These are phyloP conservation scores for Anniella stebbinsi DNA, from an alignment of 2,797 vertebrate genomes.

Conservation along the genomic window DNA sequence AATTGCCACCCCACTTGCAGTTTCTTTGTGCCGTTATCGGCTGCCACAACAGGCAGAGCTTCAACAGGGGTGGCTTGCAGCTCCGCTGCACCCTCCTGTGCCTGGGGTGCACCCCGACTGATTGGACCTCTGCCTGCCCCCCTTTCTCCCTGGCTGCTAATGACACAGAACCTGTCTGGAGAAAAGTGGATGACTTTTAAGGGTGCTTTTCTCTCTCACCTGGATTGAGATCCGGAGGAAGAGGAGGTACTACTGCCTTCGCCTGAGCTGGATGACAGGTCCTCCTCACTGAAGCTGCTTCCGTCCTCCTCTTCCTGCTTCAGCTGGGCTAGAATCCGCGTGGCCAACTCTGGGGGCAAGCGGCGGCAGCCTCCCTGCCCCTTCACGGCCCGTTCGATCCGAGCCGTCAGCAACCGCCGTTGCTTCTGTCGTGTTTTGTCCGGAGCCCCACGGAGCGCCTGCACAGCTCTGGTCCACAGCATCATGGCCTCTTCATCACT, in stretches of 20 bases:
- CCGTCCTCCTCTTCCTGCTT: neutral
- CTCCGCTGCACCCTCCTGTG: too few species aligned
- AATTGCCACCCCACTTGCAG: neutral
- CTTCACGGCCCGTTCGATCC: neutral
- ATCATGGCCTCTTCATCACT: slow-evolving; percentile 80
- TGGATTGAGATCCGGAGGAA: slow-evolving; percentile 29
- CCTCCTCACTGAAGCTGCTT: too few species aligned
- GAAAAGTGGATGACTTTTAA: neutral
- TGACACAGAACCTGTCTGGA: neutral
- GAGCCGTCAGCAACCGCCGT: neutral
- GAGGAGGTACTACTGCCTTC: neutral
- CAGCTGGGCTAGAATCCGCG: neutral
- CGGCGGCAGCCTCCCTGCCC: rapidly evolving
- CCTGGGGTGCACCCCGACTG: neutral
- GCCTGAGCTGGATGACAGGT: neutral
- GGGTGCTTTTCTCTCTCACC: neutral
- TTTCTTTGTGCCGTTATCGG: neutral
- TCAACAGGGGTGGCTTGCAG: neutral
- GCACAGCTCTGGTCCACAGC: slow-evolving; percentile 58
- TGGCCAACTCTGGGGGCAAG: rapidly evolving
- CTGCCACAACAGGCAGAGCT: neutral
- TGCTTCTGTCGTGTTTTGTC: neutral
- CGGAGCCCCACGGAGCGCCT: neutral
- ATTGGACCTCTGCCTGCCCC: neutral
- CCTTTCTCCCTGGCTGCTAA: too few species aligned